Conservation (phyloP, 1,140 invertebrate species). For the Leptinotarsa texana region DNA sequence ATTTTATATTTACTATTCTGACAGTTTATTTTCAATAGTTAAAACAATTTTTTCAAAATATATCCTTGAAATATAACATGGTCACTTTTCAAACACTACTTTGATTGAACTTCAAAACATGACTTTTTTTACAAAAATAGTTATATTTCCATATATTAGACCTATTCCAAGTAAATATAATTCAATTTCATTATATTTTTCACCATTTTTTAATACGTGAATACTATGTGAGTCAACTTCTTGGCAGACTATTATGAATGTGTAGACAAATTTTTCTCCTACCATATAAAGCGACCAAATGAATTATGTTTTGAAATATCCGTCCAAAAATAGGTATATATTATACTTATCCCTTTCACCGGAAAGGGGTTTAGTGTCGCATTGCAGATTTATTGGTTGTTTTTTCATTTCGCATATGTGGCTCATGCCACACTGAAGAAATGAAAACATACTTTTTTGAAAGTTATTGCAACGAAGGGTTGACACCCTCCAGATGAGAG, state of each 20-base stretch:
- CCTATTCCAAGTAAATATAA: too few species aligned
- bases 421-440: conserved; percentile 11
- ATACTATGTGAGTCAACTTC: too few species aligned
- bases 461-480: conserved; percentile 14
- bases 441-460: conserved; percentile 14
- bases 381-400: conserved; percentile 41
- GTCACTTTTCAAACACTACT: too few species aligned
- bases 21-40: too few species aligned
- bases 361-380: conserved; percentile 37
- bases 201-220: too few species aligned
- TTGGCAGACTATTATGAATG: neutral
- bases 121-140: too few species aligned
- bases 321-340: conserved; percentile 28
- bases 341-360: conserved; percentile 27
- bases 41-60: too few species aligned
- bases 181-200: too few species aligned
- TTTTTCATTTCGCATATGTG: conserved; percentile 32
- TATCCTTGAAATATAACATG: too few species aligned
- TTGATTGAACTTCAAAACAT: too few species aligned
- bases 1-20: too few species aligned
- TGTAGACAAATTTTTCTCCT: conserved; percentile 10
- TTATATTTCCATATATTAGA: too few species aligned
- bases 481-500: neutral
- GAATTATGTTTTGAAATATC: conserved; percentile 25
- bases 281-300: conserved; percentile 5